Base-by-base conservation (phyloP, 2,797 vertebrate genomes). In the Scomberomorus guttatus region DNA sequence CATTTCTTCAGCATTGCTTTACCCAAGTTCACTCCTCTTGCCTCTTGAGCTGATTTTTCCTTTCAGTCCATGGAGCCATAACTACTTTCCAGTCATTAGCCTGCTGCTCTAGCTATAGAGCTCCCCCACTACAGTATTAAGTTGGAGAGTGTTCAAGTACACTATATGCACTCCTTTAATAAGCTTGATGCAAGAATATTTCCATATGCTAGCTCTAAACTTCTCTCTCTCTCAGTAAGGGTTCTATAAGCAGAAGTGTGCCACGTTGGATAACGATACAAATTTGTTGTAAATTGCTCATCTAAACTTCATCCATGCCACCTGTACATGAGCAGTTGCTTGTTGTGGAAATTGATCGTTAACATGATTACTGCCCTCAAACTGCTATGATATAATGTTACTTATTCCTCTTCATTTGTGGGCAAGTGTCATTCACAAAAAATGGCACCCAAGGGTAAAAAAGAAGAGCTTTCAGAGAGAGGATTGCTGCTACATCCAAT, bases 81-180 rank as follows among this genome's bases (percentile, higher is more conserved):
- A 56, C 58, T 70, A 25, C 37, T 46, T 55, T 56, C 24, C 17
- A 62, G 39, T 39, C 13, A 63, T 52, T 63, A 75, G 18, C 25
- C 42, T 25, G 51, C 58, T 68, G 64, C 42, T 67, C n/a, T 18
- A 2, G 50, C 51, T 50, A 7, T 37, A 61, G 20, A 52, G 17
- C 44, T 37, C 20, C 15, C 37, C 46, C 2, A 5, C 27, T 29
- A 44, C 61, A 25, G 20, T 32, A 39, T 50, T 10, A 14, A 27
- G 25, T n/a, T 3, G 17, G 17, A 60, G 46, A 46, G 39, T 51
- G n/a, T 57, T 81, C 17, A 37, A 58, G 46, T 24, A 18, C 50
- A 79, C 46, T 18, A 10, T n/a, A 12, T 32, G 44, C 58, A 14
- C 69, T 74, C 11, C 58, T 61, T 67, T 17, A 62, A 24, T 44